Evolutionary conservation across 1,140 invertebrate genomes (phyloP), one percentile per base, ranked within the genome.

Genomic region (Araneus ventricosus): DNA sequence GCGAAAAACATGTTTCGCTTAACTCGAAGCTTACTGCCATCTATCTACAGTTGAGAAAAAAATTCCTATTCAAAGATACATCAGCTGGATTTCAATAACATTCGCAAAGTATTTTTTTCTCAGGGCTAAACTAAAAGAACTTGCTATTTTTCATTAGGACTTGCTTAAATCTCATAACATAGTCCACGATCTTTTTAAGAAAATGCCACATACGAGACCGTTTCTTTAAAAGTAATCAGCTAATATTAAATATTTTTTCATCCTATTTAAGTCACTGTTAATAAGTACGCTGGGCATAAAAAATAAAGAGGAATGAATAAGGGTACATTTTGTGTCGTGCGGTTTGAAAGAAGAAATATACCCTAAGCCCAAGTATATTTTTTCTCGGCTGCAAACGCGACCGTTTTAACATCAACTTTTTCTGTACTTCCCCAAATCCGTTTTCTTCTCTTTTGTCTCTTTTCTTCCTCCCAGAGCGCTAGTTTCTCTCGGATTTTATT

Each of bases 361-460:
- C 39, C 41, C 30, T 86, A 37, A 86, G 84, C 57, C 57, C 0
- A 24, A 7, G 8, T 22, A n/a, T 59, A 61, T 61, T 86, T 61
- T 86, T 61, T 86, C 82, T 41, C 34, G 6, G 3, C 20, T 80
- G 39, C n/a, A 67, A 52, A 30, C 63, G 63, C 63, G 82, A 57
- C 39, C 45, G 45, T 85, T 86, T 86, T 86, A 86, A 86, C 84
- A 61, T 86, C n/a, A 57, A 86, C 57, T 86, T 86, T 86, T 86
- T 86, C 84, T 82, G 45, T 37, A 59, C 84, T 86, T 86, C 84
- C 45, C 41, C 84, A 4, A 61, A 86, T 86, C 84, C 84, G 84
- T 86, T 86, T 59, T 61, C 84, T 61, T 61, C 45, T 59, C 84
- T 86, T 86, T 86, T 86, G 84, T 86, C 45, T 61, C 84, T 86